phyloP scores from a whole-genome alignment of 1,140 invertebrate species.

The Hylyphantes graminicola region DNA sequence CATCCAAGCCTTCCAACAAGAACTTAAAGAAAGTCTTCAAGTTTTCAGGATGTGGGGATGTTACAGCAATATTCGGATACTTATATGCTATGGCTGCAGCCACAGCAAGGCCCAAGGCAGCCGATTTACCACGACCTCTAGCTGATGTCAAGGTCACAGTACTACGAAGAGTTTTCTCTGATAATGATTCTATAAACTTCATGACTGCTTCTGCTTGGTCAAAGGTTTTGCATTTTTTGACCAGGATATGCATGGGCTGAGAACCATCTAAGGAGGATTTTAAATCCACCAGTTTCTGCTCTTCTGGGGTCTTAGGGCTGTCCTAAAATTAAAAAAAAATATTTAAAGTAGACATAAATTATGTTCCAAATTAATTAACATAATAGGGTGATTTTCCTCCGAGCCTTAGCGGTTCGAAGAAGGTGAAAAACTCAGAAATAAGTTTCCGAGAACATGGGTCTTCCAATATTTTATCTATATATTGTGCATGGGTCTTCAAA shows the following conservation, averaged over 20 bases:
- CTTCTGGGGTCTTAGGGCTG: conserved; percentile 63
- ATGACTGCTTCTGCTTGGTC: conserved; percentile 90
- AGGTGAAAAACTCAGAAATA: too few relatives aligned
- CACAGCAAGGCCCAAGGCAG: conserved; percentile 94
- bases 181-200: conserved; percentile 94
- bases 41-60: conserved; percentile 98
- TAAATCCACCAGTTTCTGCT: conserved; percentile 75
- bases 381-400: too few relatives aligned
- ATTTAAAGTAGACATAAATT: too few relatives aligned
- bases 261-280: conserved; percentile 86
- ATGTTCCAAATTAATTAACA: too few relatives aligned
- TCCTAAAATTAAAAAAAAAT: conserved; percentile 63
- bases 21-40: conserved; percentile 98
- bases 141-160: conserved; percentile 96
- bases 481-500: too few relatives aligned
- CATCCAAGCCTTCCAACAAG: conserved; percentile 95
- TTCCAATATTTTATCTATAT: too few relatives aligned
- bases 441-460: too few relatives aligned
- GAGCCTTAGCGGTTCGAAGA: too few relatives aligned
- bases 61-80: conserved; percentile 98
- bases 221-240: conserved; percentile 90
- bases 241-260: conserved; percentile 89
- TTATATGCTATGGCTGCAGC: conserved; percentile 77
- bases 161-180: conserved; percentile 89
- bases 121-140: conserved; percentile 97